Conservation (phyloP, 2,888 invertebrate species). For the Andrena praecox region DNA sequence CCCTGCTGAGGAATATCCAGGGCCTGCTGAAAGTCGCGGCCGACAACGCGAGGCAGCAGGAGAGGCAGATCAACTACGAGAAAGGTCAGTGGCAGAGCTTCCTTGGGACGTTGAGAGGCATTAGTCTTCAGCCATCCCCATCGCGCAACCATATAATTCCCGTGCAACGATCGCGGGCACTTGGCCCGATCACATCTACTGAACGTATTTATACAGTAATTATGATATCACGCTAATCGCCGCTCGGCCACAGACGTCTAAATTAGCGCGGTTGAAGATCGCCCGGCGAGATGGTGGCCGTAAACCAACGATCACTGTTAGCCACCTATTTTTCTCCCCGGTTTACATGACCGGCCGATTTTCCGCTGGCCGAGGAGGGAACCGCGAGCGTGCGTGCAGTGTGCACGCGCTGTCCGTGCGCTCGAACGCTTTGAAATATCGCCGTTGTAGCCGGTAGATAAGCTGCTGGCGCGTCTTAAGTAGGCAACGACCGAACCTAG, state of each 20-base stretch:
- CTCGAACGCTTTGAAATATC: constrained; percentile 33
- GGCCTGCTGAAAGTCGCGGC: constrained; percentile 98
- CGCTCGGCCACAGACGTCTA: not conserved
- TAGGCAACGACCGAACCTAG: constrained; percentile 42
- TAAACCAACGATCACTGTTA: not conserved
- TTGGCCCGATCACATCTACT: too few species aligned
- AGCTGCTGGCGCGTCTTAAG: constrained; percentile 39
- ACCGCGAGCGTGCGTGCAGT: constrained; percentile 1
- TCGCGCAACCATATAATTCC: too few species aligned
- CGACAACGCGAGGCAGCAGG: constrained; percentile 98
- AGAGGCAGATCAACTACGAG: constrained; percentile 97
- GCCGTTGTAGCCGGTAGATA: constrained; percentile 47
- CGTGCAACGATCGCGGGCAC: too few species aligned
- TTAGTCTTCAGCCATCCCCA: too few species aligned
- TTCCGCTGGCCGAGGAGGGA: constrained; percentile 1
- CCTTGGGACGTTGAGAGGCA: constrained; percentile 84
- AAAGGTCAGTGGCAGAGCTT: constrained; percentile 91
- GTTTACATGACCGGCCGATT: constrained; percentile 1
- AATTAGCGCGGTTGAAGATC: not conserved
- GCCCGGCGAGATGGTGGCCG: not conserved
- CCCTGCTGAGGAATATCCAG: constrained; percentile 97
- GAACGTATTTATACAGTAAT: too few species aligned
- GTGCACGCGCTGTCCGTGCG: constrained; percentile 8
- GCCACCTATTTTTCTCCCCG: not conserved
- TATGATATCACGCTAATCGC: too few species aligned